Evolutionary conservation across 2,113 vertebrate genomes (phyloP).

Genomic region (Chloropsis hardwickii): DNA sequence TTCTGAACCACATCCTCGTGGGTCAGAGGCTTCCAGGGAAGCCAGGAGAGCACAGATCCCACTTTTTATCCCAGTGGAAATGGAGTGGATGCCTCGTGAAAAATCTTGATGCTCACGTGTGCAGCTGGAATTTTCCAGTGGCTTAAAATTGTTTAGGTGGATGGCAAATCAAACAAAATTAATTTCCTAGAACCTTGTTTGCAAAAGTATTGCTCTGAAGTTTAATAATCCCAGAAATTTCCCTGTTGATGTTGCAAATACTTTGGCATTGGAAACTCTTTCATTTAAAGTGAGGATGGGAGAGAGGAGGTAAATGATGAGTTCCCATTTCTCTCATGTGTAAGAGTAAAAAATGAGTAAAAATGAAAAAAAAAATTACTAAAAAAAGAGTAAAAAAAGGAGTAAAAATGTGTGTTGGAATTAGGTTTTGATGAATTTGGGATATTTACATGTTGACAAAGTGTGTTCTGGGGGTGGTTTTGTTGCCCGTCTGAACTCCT

Average conservation of each 20-base stretch:
- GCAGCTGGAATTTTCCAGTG: neutral
- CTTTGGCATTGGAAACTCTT: neutral
- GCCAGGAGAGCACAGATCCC: neutral
- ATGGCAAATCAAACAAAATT: neutral
- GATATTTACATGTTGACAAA: neutral
- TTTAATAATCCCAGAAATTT: neutral
- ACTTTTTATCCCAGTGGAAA: neutral
- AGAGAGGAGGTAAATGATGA: neutral
- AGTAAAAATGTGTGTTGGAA: neutral
- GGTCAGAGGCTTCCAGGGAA: neutral
- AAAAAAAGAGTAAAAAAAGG: too few species aligned
- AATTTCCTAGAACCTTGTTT: neutral
- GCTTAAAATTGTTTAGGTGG: neutral
- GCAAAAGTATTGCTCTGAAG: neutral
- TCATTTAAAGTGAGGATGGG: neutral
- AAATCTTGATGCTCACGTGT: neutral
- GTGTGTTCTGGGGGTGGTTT: neutral
- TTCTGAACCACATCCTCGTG: neutral
- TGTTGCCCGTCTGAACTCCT: neutral
- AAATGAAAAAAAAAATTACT: too few species aligned
- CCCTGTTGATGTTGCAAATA: rapidly evolving
- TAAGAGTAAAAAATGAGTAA: neutral
- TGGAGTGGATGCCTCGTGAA: neutral
- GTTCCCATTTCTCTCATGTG: neutral
- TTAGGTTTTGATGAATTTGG: neutral